Evolutionary conservation across 2,113 vertebrate genomes (phyloP).

Genomic region (Helogale parvula): DNA sequence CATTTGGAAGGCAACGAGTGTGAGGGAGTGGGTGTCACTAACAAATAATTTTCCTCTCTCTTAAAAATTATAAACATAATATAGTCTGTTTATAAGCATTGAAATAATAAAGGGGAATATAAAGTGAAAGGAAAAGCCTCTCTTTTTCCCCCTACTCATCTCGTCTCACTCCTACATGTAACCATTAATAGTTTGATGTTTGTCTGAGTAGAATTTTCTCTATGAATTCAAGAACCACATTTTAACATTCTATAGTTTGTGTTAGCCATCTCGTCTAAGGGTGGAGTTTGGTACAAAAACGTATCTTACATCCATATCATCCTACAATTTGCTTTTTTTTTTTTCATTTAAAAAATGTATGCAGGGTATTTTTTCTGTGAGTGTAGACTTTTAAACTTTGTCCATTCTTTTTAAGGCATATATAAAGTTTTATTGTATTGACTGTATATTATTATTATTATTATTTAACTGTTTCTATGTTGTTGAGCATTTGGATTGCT

Average conservation of each 20-base stretch:
- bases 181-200: background rate
- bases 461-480: background rate
- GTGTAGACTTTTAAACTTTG: background rate
- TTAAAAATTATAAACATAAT: slow-evolving; percentile 24
- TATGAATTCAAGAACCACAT: background rate
- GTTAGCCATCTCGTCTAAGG: background rate
- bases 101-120: slow-evolving; percentile 23
- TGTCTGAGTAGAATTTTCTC: background rate
- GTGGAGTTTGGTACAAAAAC: background rate
- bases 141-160: background rate
- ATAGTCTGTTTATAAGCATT: slow-evolving; percentile 40
- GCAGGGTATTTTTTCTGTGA: background rate
- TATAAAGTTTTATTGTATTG: background rate
- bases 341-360: background rate
- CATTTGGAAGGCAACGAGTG: slow-evolving; percentile 45
- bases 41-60: background rate
- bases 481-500: background rate
- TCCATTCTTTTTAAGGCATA: background rate
- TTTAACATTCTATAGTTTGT: background rate
- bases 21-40: slow-evolving; percentile 27
- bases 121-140: background rate
- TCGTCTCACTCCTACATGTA: background rate
- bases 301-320: background rate
- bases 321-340: background rate
- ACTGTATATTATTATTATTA: background rate